Conservation (phyloP, 2,888 invertebrate species). For the Acleris literana region DNA sequence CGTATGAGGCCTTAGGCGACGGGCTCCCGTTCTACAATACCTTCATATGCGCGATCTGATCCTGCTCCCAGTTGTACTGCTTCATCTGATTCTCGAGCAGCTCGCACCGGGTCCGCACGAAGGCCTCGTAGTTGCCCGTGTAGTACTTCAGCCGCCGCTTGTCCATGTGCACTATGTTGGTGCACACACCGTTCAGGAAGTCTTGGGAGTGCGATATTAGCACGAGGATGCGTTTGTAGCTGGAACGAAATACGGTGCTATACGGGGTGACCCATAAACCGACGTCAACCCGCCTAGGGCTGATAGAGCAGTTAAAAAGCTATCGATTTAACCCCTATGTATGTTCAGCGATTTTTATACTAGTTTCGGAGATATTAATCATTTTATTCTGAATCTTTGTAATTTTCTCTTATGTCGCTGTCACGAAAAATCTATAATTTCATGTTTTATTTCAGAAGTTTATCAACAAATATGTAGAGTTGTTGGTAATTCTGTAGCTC, state of each 20-base stretch:
- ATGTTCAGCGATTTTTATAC: too few species aligned
- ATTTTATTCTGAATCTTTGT: too few species aligned
- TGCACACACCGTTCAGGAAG: conserved; percentile 98
- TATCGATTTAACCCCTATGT: too few species aligned
- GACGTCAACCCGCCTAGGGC: not conserved
- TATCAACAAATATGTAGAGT: too few species aligned
- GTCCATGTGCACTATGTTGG: conserved; percentile 97
- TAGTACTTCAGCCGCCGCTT: conserved; percentile 97
- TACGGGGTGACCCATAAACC: too few species aligned
- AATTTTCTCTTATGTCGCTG: too few species aligned
- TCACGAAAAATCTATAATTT: too few species aligned
- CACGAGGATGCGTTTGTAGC: conserved; percentile 97
- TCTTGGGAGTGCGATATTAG: conserved; percentile 99
- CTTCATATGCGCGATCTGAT: conserved; percentile 99
- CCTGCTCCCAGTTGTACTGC: conserved; percentile 99
- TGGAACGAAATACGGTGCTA: conserved; percentile 50
- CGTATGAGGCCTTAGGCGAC: too few species aligned
- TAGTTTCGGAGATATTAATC: too few species aligned
- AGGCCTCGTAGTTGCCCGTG: conserved; percentile 98
- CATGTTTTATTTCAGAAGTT: too few species aligned
- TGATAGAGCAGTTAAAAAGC: not conserved
- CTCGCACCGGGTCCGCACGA: conserved; percentile 96
- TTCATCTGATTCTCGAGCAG: conserved; percentile 99
- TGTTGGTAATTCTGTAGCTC: too few species aligned
- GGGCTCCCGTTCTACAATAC: conserved; percentile 58